Base-by-base conservation (phyloP, 2,888 invertebrate genomes). In the Malthinus flaveolus region DNA sequence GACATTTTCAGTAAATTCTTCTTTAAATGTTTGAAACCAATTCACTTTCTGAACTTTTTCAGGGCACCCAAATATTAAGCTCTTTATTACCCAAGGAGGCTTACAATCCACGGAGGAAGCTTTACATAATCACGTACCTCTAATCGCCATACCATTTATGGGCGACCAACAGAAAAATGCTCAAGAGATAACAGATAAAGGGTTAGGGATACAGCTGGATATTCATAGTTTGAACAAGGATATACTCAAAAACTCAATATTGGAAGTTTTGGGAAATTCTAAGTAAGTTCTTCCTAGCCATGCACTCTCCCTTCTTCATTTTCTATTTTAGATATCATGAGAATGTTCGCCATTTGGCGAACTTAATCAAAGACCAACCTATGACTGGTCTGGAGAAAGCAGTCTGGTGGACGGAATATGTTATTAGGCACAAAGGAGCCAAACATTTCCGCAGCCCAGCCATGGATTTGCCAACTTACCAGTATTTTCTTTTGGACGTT, bases 211-310 rank as follows among this genome's bases (percentile, higher is more conserved):
- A 3, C 9, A 13, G 1, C 15, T 42, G 7, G n/a, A 42, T 3
- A 12, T 8, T 1, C 6, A 11, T 6, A 42, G 13, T 8, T 0
- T 42, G 3, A 42, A 13, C 12, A 42, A 42, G 7, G 39, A 15
- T 6, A 6, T 0, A 1, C 5, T 42, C 2, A 42, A 15, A 42
- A 7, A 4, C 11, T 62, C 68, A 10, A 66, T 72, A 45, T 8
- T 66, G 15, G 71, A 71, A 61, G 68, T 71, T 11, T 65, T 67
- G 1, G 64, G 61, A 36, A 68, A 71, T 58, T 54, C 62, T 15
- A 69, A 58, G 71, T 73, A 64, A 39, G 13, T 39, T 23, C 23
- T 23, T 23, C 23, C 5, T 2, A 23, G 11, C 10, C 6, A 9
- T 1, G 9, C 13, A 15, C 3, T 37, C 1, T 3, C 12, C 12